Base-by-base conservation (phyloP, 2,888 invertebrate species). In the Aspidapion aeneum region DNA sequence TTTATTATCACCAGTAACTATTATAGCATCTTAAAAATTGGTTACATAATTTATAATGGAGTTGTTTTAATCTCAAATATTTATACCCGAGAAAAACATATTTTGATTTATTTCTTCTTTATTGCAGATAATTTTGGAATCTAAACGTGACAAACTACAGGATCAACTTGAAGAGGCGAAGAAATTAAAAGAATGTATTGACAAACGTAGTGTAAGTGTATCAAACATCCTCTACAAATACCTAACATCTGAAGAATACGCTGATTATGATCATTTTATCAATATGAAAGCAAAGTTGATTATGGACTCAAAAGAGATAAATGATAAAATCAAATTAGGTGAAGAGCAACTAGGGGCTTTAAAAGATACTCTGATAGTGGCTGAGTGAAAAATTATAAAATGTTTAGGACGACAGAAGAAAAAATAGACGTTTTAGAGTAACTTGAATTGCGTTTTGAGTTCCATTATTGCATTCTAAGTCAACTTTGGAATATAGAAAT, bases 251-350 rank as follows among this genome's bases (percentile, higher is more conserved):
- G 90, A 90, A 65, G 89, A 91, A 74, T 89, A 87, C 75, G 87
- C 88, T 51, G 91, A 93, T 76, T 94, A 92, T 77, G 88, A 90
- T 73, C 90, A 91, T 76, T 94, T 91, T 80, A 89, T 93, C 72
- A 90, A 90, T 77, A 93, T 91, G 90, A 94, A 93, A 81, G 90
- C 91, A 35, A 92, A 91, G 79, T 82, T 94, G 68, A 88, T 91
- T 72, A 89, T 93, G 78, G 92, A 93, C 77, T 85, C 88, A 63
- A 86, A 91, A 71, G 93, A 94, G 76, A 87, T 93, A 69, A 86
- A 89, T 71, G 92, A 94, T 78, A 91, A 91, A 80, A 90, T 94
- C 69, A 90, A 90, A 75, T 82, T 90, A 67, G 90, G 91, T 62
- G 90, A 92, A 77, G 92, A 93, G 78, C 92, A 93, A 79, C 82